Percentiles rank a stretch among this genome's conserved stretches.
phyloP scores from a whole-genome alignment of 2,888 invertebrate species.

The Malacosoma neustria region DNA sequence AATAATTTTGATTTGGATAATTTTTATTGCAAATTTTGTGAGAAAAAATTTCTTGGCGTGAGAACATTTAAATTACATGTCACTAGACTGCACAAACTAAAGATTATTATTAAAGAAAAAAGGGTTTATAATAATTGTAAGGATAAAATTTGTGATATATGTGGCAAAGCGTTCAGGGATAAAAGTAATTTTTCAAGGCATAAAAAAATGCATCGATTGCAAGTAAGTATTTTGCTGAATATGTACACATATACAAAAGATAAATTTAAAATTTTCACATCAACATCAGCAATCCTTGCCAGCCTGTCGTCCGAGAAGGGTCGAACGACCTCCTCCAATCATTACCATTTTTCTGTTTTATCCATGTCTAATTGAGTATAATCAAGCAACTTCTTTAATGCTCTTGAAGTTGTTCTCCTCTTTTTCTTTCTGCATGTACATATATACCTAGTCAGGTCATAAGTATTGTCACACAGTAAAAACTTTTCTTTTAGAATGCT shows the following conservation, averaged over 20 bases:
- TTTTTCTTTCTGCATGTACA: too few species aligned
- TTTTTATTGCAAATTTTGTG: slow-evolving; percentile 37
- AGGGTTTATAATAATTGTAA: slow-evolving; percentile 4
- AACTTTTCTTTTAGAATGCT: too few species aligned
- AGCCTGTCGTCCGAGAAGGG: too few species aligned
- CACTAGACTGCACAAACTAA: slow-evolving; percentile 25
- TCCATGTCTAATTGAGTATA: too few species aligned
- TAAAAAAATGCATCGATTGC: slow-evolving; percentile 24
- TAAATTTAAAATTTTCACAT: too few species aligned
- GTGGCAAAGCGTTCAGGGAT: slow-evolving; percentile 24
- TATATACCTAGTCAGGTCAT: too few species aligned
- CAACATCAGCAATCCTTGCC: too few species aligned
- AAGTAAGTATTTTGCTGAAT: slow-evolving; percentile 17
- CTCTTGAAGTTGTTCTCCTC: too few species aligned
- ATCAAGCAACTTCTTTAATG: too few species aligned
- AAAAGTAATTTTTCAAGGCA: slow-evolving; percentile 26
- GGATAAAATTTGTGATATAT: slow-evolving; percentile 27
- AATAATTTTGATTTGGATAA: slow-evolving; percentile 31
- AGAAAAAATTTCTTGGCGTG: slow-evolving; percentile 24
- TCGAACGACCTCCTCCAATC: too few species aligned
- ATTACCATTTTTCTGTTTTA: too few species aligned
- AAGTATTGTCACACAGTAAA: too few species aligned
- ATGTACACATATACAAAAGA: background rate
- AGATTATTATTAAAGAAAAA: slow-evolving; percentile 18
- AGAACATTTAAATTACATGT: slow-evolving; percentile 35